Base-by-base conservation (phyloP, 2,113 vertebrate species). In the Echinops telfairi region DNA sequence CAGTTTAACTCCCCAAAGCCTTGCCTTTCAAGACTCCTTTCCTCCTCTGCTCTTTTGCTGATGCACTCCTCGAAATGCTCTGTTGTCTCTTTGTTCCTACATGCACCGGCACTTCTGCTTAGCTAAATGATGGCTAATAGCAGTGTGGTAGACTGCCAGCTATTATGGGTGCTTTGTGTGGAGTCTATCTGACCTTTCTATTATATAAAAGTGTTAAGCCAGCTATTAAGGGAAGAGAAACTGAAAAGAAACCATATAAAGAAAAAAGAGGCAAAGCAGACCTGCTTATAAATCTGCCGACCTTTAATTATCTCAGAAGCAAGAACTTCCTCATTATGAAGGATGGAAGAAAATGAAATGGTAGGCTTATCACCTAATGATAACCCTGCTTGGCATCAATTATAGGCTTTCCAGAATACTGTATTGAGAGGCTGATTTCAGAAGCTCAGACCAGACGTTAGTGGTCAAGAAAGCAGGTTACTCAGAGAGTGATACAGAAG, bases 221-320 rank as follows among this genome's bases (percentile, higher is more conserved):
- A 95, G 76, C 88, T 94, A 82, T 92, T 95, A 91, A 96, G 60
- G 5, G 64, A 62, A 97, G 43, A 97, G 78, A 83, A 93, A 85
- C 33, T n/a, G 43, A 94, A 94, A 96, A 71, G 40, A 94, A 95
- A 43, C 60, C 23, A 83, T 62, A n/a, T 16, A 68, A 95, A 91
- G 62, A 92, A 83, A 77, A 71, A 79, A 90, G 20, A 79, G 25
- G 11, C 64, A 93, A 95, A 97, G 92, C 27, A 90, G 92, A 85
- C 84, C 71, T 53, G 0, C 62, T 58, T 83, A 90, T 90, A 95
- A 94, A 88, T 71, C 83, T 75, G 62, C 62, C 76, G 17, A 88
- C 78, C 95, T 95, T 85, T 73, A 86, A 83, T 83, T 91, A 64
- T 88, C 95, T 97, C 23, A 68, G 92, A 97, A 95, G 86, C 19